These are phyloP conservation scores for Microcebus lehilahytsara DNA, from an alignment of 2,113 vertebrate species.

Conservation along the genomic window DNA sequence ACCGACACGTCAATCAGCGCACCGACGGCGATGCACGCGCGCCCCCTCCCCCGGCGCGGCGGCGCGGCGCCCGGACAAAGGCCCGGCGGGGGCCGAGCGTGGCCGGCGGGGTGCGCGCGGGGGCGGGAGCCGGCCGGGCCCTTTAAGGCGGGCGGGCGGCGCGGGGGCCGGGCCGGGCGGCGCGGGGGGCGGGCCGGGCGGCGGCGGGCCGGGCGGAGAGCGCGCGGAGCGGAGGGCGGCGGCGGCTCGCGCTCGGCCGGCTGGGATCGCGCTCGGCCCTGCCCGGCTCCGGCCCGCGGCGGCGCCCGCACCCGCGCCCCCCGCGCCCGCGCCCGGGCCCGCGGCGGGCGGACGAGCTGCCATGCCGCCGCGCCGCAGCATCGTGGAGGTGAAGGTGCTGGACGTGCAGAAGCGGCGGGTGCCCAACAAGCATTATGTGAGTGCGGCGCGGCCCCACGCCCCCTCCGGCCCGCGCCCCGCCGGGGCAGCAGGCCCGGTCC, in stretches of 20 bases:
- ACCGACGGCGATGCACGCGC: not conserved
- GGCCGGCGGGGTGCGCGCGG: slow-evolving; percentile 48
- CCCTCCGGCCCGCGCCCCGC: not conserved
- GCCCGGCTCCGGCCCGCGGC: not conserved
- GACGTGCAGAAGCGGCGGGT: slow-evolving; percentile 88
- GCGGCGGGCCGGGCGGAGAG: slow-evolving; percentile 50
- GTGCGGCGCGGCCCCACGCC: slow-evolving; percentile 66
- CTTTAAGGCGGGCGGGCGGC: slow-evolving; percentile 57
- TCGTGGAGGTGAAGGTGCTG: slow-evolving; percentile 88
- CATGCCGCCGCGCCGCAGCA: slow-evolving; percentile 84
- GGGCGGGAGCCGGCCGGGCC: slow-evolving; percentile 52
- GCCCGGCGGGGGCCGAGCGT: slow-evolving; percentile 38
- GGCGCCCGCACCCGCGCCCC: not conserved
- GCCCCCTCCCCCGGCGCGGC: not conserved
- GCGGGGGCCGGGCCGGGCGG: not conserved
- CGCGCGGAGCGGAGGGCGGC: slow-evolving; percentile 42
- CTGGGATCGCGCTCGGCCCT: not conserved
- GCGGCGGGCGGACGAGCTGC: slow-evolving; percentile 74
- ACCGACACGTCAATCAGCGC: accelerated
- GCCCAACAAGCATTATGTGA: slow-evolving; percentile 91
- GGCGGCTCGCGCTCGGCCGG: slow-evolving; percentile 20
- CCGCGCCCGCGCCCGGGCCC: not conserved
- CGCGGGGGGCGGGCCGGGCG: not conserved
- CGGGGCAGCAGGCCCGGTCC: not conserved
- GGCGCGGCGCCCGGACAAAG: slow-evolving; percentile 44